These are phyloP conservation scores for Aporophyla nigra DNA, from an alignment of 2,888 invertebrate genomes.

Conservation along the genomic window DNA sequence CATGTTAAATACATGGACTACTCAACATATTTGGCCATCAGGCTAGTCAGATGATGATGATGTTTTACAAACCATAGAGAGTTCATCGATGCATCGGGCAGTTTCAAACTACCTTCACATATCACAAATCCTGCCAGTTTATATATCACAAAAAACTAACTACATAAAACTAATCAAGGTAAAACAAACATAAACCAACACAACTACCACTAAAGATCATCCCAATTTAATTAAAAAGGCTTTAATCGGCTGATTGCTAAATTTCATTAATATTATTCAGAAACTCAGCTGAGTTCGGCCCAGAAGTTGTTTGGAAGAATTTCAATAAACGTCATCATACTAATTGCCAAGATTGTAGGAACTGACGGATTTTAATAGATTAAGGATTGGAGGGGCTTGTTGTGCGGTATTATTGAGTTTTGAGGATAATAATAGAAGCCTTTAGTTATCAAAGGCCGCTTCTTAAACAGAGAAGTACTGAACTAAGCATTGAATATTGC, in stretches of 20 bases:
- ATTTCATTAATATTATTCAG: constrained; percentile 81
- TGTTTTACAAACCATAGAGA: neutral
- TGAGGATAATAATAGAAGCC: neutral
- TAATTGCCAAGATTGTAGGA: constrained; percentile 75
- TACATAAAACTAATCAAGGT: neutral
- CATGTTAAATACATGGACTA: too few relatives aligned
- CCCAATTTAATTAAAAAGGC: constrained; percentile 53
- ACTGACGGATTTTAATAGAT: constrained; percentile 47
- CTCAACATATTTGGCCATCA: too few relatives aligned
- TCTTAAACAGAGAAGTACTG: too few relatives aligned
- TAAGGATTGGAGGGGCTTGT: constrained; percentile 34
- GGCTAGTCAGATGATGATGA: too few relatives aligned
- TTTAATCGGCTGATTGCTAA: constrained; percentile 78
- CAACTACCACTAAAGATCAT: neutral
- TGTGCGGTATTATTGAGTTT: constrained; percentile 31
- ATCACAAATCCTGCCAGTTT: neutral
- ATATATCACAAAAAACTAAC: too few relatives aligned
- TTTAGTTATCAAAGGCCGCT: neutral
- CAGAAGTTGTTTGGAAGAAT: constrained; percentile 75
- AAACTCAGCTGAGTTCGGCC: constrained; percentile 64
- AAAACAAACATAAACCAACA: neutral
- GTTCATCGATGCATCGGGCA: neutral
- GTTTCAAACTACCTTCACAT: neutral
- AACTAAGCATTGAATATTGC: too few relatives aligned
- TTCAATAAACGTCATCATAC: constrained; percentile 81